Conservation (phyloP, 2,797 vertebrate genomes). For the Sebastes oblongus region DNA sequence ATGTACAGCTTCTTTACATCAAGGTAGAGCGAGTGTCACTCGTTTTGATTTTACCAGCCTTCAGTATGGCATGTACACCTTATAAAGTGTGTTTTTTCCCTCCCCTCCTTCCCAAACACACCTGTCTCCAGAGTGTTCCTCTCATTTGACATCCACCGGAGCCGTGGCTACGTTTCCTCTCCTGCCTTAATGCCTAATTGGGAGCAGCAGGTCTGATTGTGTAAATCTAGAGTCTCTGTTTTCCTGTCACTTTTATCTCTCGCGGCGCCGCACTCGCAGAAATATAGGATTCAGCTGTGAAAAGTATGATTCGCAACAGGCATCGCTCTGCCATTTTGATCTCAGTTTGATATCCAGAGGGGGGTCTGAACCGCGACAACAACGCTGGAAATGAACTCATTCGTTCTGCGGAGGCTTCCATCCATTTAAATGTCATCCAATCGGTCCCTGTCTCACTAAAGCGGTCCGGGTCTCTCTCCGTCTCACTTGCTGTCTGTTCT, state of each 20-base stretch:
- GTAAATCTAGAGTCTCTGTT: conserved; percentile 52
- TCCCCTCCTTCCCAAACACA: conserved; percentile 1
- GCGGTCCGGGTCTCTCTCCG: conserved; percentile 12
- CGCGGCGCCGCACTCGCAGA: conserved; percentile 13
- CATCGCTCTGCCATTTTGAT: conserved; percentile 44
- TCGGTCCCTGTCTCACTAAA: conserved; percentile 33
- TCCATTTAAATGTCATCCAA: conserved; percentile 63
- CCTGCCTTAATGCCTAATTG: conserved; percentile 68
- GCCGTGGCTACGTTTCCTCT: conserved; percentile 16
- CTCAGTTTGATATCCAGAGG: conserved; percentile 48
- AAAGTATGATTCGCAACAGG: conserved; percentile 56
- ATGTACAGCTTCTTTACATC: neutral
- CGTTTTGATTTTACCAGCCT: neutral
- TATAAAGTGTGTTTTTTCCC: neutral
- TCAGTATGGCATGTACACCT: neutral
- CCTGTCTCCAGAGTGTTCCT: neutral
- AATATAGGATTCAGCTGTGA: conserved; percentile 56
- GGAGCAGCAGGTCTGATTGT: conserved; percentile 70
- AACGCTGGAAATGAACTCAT: conserved; percentile 51
- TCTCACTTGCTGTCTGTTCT: conserved; percentile 24
- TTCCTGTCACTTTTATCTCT: conserved; percentile 53
- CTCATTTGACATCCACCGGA: conserved; percentile 26
- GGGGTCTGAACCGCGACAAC: conserved; percentile 27
- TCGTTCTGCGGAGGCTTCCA: conserved; percentile 33
- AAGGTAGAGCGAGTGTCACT: neutral